Base-by-base conservation (phyloP, 1,140 invertebrate species). In the Oedothorax gibbosus region DNA sequence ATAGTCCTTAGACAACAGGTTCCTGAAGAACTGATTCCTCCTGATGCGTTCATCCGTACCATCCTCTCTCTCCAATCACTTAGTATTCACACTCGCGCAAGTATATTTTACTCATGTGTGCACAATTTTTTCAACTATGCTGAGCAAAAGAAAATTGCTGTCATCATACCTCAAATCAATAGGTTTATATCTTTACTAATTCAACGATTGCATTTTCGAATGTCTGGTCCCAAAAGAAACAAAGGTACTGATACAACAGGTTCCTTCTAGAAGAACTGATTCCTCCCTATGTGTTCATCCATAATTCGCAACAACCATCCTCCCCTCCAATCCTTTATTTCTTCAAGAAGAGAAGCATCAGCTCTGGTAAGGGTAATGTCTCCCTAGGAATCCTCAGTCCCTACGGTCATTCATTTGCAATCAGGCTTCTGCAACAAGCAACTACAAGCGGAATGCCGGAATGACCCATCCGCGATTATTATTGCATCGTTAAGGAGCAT, bases 351-450 rank as follows among this genome's bases (percentile, higher is more conserved):
- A 81, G 79, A 72, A 57, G 10, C 35, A 35, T 51, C n/a, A n/a
- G 53, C 54, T 73, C 68, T 54, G 20, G 54, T 68, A 81, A 82
- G 79, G 79, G 69, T 82, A 82, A 82, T 82, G 79, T 56, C 79
- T 82, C 79, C 79, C 79, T 57, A 57, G 79, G 79, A 72, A 82
- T 82, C 66, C 35, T 15, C 15, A 35, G 60, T 56, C 79, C 79
- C 66, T 62, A 53, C 18, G 79, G 79, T 82, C 79, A 82, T 82
- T 82, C 79, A 82, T 82, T 82, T 72, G 79, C 73, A 82, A 82
- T 11, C 79, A 35, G 35, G 35, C 14, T 56, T 54, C 69, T 72
- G 49, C 18, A 51, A n/a, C 15, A n/a, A n/a, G n/a, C n/a, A n/a
- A n/a, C n/a, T n/a, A n/a, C n/a, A n/a, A n/a, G n/a, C 51, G 57